These are phyloP conservation scores for Melanotaenia duboulayi DNA, from an alignment of 2,113 vertebrate genomes.

Conservation along the genomic window DNA sequence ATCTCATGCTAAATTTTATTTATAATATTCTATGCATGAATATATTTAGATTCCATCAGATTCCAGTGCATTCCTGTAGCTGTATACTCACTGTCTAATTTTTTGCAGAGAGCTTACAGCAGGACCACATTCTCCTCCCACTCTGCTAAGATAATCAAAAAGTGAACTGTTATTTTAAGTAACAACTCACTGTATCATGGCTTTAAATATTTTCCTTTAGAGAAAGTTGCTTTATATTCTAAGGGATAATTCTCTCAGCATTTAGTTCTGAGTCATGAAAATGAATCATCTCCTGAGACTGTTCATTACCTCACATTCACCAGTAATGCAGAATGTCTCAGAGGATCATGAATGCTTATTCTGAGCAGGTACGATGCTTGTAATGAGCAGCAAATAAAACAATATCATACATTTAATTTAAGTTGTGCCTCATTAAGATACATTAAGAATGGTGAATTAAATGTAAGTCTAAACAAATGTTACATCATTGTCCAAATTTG, in stretches of 20 bases:
- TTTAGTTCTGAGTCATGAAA: constrained; percentile 25
- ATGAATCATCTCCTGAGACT: constrained; percentile 22
- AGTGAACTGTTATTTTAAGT: constrained; percentile 8
- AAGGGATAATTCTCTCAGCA: constrained; percentile 2
- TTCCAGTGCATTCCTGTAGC: background rate
- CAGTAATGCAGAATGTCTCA: background rate
- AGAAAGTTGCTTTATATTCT: constrained; percentile 3
- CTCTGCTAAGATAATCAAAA: constrained; percentile 3
- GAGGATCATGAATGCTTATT: background rate
- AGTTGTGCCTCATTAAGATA: background rate
- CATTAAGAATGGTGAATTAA: too few species aligned
- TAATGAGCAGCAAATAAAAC: background rate
- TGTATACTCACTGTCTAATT: too few species aligned
- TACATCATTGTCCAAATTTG: background rate
- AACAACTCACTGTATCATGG: constrained; percentile 15
- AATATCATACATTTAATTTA: too few species aligned
- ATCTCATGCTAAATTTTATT: background rate
- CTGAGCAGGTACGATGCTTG: background rate
- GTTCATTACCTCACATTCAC: background rate
- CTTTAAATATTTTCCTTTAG: background rate
- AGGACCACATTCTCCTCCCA: background rate
- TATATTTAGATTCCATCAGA: background rate
- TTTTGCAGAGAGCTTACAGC: background rate
- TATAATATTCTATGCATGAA: background rate
- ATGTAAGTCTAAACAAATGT: background rate